Evolutionary conservation across 2,888 invertebrate genomes (phyloP).

Genomic region (Limnephilus marmoratus): DNA sequence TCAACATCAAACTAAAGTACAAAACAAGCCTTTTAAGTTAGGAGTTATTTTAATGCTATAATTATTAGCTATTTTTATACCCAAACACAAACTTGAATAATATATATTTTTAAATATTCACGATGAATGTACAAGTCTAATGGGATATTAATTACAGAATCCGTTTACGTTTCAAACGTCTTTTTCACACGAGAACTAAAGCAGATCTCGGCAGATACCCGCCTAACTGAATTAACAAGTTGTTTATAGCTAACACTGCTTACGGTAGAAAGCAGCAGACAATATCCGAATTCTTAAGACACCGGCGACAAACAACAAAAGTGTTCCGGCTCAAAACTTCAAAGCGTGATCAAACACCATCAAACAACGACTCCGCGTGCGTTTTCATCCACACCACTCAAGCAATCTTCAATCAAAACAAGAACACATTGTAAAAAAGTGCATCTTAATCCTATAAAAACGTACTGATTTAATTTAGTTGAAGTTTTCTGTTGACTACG

Average conservation of each 20-base stretch:
- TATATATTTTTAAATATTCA: background rate
- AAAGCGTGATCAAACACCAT: conserved; percentile 53
- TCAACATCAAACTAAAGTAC: background rate
- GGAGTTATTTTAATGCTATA: background rate
- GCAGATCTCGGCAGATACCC: background rate
- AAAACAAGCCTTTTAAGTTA: background rate
- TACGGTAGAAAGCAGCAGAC: background rate
- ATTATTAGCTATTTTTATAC: background rate
- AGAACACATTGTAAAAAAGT: background rate
- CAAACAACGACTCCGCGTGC: conserved; percentile 30
- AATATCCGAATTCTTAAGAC: conserved; percentile 20
- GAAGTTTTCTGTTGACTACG: background rate
- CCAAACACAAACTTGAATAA: background rate
- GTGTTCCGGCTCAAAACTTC: conserved; percentile 27
- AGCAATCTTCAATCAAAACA: background rate
- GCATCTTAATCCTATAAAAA: background rate
- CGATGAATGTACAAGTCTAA: background rate
- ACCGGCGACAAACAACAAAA: conserved; percentile 37
- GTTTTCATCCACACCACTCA: background rate
- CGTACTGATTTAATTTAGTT: background rate
- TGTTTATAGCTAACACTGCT: background rate
- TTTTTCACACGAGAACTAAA: background rate
- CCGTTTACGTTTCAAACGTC: background rate
- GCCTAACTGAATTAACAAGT: background rate
- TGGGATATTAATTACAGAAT: background rate